phyloP scores from a whole-genome alignment of 1,140 invertebrate species.

The Colletes gigas region DNA sequence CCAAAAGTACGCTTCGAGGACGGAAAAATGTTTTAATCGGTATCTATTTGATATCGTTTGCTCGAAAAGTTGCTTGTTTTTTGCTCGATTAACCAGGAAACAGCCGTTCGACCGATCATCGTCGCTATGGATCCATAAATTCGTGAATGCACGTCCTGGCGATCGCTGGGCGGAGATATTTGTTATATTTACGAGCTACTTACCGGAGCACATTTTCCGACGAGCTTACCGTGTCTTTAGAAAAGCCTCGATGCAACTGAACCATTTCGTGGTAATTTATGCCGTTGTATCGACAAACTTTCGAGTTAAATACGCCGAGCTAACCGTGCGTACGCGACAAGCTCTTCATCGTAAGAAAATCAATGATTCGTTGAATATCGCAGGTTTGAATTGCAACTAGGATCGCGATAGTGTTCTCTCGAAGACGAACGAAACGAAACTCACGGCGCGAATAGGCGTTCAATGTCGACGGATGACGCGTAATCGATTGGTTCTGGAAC shows the following conservation, averaged over 20 bases:
- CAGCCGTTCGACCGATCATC: constrained; percentile 7
- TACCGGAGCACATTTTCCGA: constrained; percentile 12
- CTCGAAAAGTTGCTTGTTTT: too few relatives aligned
- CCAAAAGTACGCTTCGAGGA: too few relatives aligned
- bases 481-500: constrained; percentile 43
- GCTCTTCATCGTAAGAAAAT: too few relatives aligned
- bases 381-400: too few relatives aligned
- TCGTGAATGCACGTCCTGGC: neutral
- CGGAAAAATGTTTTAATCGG: too few relatives aligned
- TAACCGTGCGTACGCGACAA: neutral
- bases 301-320: neutral
- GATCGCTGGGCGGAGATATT: constrained; percentile 29
- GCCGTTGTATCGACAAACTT: constrained; percentile 19
- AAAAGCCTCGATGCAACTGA: constrained; percentile 13
- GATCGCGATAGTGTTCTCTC: neutral
- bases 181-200: constrained; percentile 47
- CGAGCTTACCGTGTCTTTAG: constrained; percentile 16
- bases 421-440: constrained; percentile 20
- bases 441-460: constrained; percentile 7
- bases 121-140: constrained; percentile 7
- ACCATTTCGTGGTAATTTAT: constrained; percentile 24
- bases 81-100: neutral
- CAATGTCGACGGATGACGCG: constrained; percentile 29
- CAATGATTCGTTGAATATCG: too few relatives aligned
- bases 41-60: too few relatives aligned